Percentiles rank a stretch among this genome's conserved stretches.
These are phyloP conservation scores for Polydrusus cervinus DNA, from an alignment of 2,888 invertebrate genomes.

Conservation along the genomic window DNA sequence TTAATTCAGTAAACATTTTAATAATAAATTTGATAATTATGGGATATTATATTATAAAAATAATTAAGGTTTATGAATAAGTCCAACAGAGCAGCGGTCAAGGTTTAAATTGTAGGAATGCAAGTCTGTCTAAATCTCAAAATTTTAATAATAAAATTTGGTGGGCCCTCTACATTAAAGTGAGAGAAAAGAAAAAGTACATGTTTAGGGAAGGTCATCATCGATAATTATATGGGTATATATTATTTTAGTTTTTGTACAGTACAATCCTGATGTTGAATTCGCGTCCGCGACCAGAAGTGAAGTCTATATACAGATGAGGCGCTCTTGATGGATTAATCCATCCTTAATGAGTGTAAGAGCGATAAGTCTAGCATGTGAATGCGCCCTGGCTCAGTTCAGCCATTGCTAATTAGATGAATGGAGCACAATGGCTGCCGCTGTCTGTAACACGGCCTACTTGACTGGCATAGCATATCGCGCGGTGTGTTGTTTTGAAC, in stretches of 20 bases:
- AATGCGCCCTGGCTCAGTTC: constrained; percentile 70
- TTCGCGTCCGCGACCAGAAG: constrained; percentile 29
- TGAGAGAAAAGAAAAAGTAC: too few species aligned
- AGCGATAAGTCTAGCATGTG: constrained; percentile 72
- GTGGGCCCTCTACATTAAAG: too few species aligned
- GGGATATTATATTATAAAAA: too few species aligned
- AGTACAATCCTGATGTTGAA: constrained; percentile 27
- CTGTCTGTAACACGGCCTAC: constrained; percentile 64
- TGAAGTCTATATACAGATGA: constrained; percentile 55
- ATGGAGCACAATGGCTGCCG: constrained; percentile 63
- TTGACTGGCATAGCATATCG: constrained; percentile 68
- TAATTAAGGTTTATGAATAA: too few species aligned
- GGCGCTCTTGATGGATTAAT: constrained; percentile 70
- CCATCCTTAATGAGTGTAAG: constrained; percentile 72
- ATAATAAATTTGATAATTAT: too few species aligned
- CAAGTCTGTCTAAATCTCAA: too few species aligned
- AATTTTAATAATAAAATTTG: too few species aligned
- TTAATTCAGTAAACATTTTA: too few species aligned
- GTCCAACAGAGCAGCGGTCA: too few species aligned
- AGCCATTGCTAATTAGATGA: constrained; percentile 71
- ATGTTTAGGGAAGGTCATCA: too few species aligned
- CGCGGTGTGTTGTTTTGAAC: constrained; percentile 68
- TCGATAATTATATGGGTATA: too few species aligned
- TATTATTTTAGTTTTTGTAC: background rate
- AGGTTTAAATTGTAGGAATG: too few species aligned